Percentiles rank a stretch among this genome's conserved stretches.
Conservation (phyloP, 35 echinoderm and acorn worm species). For the Patiria miniata region DNA sequence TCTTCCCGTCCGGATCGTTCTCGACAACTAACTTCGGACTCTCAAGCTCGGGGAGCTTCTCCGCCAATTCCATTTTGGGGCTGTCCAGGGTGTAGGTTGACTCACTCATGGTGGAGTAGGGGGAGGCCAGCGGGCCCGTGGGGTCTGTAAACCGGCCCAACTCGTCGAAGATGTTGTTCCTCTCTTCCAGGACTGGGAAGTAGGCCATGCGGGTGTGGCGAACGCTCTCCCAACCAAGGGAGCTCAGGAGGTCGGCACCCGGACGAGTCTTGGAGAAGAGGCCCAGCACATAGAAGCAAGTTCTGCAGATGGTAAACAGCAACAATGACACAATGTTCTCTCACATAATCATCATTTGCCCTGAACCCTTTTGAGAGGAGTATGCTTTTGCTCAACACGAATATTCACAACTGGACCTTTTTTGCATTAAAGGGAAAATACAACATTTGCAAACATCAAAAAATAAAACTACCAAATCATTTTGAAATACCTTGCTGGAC, state of each 20-base stretch:
- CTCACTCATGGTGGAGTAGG: constrained; percentile 30
- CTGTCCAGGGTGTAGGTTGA: constrained; percentile 61
- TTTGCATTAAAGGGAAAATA: no score
- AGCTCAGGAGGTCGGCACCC: constrained; percentile 81
- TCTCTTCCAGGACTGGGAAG: constrained; percentile 79
- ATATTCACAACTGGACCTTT: no score
- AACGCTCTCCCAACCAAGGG: constrained; percentile 88
- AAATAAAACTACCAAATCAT: no score
- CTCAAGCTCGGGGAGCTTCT: constrained; percentile 29
- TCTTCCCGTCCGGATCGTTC: constrained; percentile 30
- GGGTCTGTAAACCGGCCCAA: constrained; percentile 42
- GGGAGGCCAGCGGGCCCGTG: neutral
- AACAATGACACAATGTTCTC: neutral
- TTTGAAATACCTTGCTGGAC: no score
- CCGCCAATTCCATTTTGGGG: neutral
- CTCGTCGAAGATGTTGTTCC: constrained; percentile 64
- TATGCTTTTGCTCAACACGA: no score
- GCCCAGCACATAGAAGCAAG: constrained; percentile 97
- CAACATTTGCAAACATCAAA: no score
- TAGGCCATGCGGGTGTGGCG: constrained; percentile 68
- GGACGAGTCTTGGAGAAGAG: constrained; percentile 84
- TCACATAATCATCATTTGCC: neutral
- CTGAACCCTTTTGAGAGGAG: no score
- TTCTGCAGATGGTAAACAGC: constrained; percentile 51
- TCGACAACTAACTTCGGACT: constrained; percentile 9